Percentiles rank a stretch among this genome's conserved stretches.
These are phyloP conservation scores for Cataglyphis cursor DNA, from an alignment of 2,888 invertebrate genomes.

Conservation along the genomic window DNA sequence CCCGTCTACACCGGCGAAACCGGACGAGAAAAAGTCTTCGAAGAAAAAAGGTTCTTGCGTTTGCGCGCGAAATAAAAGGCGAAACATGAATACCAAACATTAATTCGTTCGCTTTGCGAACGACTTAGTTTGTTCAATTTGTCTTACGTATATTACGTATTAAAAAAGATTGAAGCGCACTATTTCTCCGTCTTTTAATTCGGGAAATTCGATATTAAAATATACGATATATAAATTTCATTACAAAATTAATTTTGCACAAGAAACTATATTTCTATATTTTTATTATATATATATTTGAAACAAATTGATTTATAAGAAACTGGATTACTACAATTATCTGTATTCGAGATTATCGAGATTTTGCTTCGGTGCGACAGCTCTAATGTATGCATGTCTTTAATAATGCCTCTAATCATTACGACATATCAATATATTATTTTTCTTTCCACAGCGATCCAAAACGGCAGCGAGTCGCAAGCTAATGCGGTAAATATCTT, in stretches of 20 bases:
- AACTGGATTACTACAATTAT: background rate
- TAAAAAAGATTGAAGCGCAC: background rate
- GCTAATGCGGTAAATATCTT: conserved; percentile 89
- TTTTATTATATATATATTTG: background rate
- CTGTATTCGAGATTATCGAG: conserved; percentile 45
- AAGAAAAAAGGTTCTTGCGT: conserved; percentile 72
- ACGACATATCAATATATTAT: conserved; percentile 35
- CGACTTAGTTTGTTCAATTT: background rate
- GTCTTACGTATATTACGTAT: background rate
- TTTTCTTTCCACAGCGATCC: conserved; percentile 90
- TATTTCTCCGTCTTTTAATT: background rate
- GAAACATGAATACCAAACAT: background rate
- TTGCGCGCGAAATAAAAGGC: conserved; percentile 25
- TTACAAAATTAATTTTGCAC: conserved; percentile 14
- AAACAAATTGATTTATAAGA: background rate
- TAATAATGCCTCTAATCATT: background rate
- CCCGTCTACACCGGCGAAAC: conserved; percentile 56
- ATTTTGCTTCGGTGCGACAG: conserved; percentile 72
- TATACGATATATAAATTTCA: background rate
- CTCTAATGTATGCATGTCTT: background rate
- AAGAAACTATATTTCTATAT: background rate
- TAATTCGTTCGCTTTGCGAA: conserved; percentile 7
- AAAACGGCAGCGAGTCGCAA: conserved; percentile 94
- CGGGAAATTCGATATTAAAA: background rate
- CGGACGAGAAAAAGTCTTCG: conserved; percentile 63